Evolutionary conservation across 2,113 vertebrate genomes (phyloP), one percentile per base, ranked within the genome.

Genomic region (Aptenodytes forsteri): DNA sequence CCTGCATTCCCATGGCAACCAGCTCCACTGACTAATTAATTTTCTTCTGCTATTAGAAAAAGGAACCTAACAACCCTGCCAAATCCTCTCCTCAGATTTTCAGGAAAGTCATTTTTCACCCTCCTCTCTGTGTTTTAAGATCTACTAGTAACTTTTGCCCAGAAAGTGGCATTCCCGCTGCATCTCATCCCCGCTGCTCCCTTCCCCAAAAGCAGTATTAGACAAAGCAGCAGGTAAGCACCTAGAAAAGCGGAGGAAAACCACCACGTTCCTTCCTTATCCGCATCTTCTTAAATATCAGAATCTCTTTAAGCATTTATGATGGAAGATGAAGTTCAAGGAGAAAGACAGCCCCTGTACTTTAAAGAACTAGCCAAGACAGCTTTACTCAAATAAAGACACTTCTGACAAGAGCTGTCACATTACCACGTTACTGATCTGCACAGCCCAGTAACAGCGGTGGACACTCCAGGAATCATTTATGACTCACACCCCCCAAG

Each of bases 1-100:
- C 97, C 93, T 90, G 85, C 88, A 88, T 90, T 36, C 90, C 95
- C 90, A 86, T 67, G 71, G 88, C 96, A 94, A 94, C 93, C 73
- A 75, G 79, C 55, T 77, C 67, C 85, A 66, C 87, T 2, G 50
- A 11, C 49, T 76, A 34, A 82, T 66, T 87, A 36, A 70, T 55
- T 46, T 79, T 49, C 83, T 50, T 47, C 55, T 70, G 62, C 87
- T 64, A n/a, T 44, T 11, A 95, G 71, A 47, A 55, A 81, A 14
- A 59, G 42, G 52, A 81, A 44, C 26, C 56, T 13, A 30, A 36
- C 18, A 7, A 38, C 61, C 9, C 4, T 7, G 32, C 47, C 87
- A 59, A 47, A 82, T 47, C 69, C 54, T 70, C 75, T 70, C 59
- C 52, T 70, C 44, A 32, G 61, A 29, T 38, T 6, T 2, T 11